Conservation (phyloP, 2,113 vertebrate species). For the Tychaedon coryphoeus region DNA sequence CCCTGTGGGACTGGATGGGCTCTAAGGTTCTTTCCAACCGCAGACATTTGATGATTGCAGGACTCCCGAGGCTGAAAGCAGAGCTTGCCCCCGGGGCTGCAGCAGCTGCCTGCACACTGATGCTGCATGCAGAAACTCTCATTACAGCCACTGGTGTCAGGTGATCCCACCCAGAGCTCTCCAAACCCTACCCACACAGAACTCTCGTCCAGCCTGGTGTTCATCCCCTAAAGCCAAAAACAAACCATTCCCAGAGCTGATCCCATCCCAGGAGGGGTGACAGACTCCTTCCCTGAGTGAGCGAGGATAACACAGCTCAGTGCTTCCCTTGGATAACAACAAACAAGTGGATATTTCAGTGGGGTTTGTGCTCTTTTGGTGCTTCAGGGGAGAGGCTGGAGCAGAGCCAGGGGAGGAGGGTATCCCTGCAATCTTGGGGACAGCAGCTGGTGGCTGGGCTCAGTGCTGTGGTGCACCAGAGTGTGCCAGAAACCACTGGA, state of each 20-base stretch:
- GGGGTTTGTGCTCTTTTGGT: background rate
- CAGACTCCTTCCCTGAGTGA: background rate
- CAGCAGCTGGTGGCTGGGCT: background rate
- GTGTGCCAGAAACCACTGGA: background rate
- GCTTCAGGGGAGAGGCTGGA: background rate
- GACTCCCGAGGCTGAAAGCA: background rate
- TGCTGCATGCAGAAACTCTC: background rate
- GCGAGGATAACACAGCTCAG: accelerated
- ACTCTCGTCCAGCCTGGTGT: background rate
- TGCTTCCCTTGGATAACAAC: background rate
- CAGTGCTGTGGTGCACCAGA: background rate
- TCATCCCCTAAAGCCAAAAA: background rate
- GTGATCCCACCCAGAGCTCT: background rate
- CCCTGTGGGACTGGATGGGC: background rate
- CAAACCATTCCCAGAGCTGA: background rate
- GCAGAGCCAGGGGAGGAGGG: background rate
- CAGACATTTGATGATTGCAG: background rate
- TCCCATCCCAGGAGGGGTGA: background rate
- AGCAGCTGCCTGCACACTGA: background rate
- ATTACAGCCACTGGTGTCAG: background rate
- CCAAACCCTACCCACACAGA: background rate
- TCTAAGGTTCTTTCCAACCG: background rate
- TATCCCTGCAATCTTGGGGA: background rate
- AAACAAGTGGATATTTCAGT: background rate
- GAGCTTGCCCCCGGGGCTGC: background rate